Evolutionary conservation across 2,888 invertebrate species (phyloP).

Genomic region (Melieria omissa): DNA sequence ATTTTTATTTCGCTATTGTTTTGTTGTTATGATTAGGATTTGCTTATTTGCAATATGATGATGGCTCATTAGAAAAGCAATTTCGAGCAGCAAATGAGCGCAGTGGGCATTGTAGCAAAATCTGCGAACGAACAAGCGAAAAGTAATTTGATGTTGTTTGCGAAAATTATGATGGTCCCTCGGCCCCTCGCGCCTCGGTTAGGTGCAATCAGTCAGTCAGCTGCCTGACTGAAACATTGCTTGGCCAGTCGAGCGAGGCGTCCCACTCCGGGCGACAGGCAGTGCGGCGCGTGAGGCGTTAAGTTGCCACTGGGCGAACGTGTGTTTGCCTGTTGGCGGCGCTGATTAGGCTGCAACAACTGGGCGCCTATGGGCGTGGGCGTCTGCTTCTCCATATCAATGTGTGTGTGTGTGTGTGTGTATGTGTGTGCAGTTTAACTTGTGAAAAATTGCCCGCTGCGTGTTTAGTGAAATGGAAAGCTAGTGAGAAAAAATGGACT

Average conservation of each 20-base stretch:
- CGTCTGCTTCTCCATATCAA: neutral
- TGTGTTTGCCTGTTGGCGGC: no score
- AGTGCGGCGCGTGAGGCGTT: no score
- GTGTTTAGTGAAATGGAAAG: conserved; percentile 13
- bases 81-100: conserved; percentile 42
- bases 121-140: neutral
- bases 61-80: conserved; percentile 60
- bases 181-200: no score
- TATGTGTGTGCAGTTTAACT: neutral
- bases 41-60: conserved; percentile 53
- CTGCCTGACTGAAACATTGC: no score
- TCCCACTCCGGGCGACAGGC: no score
- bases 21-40: conserved; percentile 7
- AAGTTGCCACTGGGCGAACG: no score
- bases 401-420: neutral
- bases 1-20: no score
- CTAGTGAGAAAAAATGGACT: neutral
- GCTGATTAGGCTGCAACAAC: no score
- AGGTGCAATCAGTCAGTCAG: no score
- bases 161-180: no score
- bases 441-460: conserved; percentile 6
- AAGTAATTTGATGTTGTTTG: conserved; percentile 9
- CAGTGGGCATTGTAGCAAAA: neutral
- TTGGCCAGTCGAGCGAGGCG: no score
- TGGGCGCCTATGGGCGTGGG: no score